Evolutionary conservation across 2,797 vertebrate species (phyloP), one percentile per base, ranked within the genome.

Genomic region (Danio albolineatus): DNA sequence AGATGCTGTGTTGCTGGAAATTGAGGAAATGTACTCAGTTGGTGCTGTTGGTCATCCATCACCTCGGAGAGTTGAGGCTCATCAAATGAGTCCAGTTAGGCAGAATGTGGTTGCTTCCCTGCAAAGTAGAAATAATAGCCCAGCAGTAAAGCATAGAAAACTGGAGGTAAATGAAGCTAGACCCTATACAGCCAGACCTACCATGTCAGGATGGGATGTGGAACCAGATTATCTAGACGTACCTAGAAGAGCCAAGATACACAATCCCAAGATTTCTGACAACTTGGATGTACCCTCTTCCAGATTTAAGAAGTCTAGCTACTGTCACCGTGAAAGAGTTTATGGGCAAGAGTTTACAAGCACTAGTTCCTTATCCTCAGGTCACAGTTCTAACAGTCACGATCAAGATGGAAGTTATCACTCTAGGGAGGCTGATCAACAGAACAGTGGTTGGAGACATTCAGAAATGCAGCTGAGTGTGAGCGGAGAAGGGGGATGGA

Each of bases 1-100:
- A 0, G 93, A 95, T 84, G 91, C 94, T 1, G 94, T 94, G 17
- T 91, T 95, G 53, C 91, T 87, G 80, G 94, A 95, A 89, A 95
- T 95, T 44, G 94, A 92, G 41, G 94, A 93, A 39, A 74, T 95
- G 9, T 94, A 91, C 82, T 89, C 90, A 7, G 92, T 90, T 19
- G 87, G 89, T 73, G 86, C 92, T 64, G 86, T 88, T 49, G 64
- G 87, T 38, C 85, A 89, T 17, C 80, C 84, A 12, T 86, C 88
- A 21, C 85, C 86, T 73, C 82, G 81, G 84, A 86, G 78, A 51
- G 39, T 79, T 21, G 82, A 17, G 48, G 74, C 78, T 77, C 89
- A 88, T n/a, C 84, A 82, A 60, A 87, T 86, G 81, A 92, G 90
- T 73, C 82, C 90, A 19, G 90, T 85, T n/a, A 85, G 91, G 86